Percentiles rank a stretch among this genome's conserved stretches.
Evolutionary conservation across 2,113 vertebrate genomes (phyloP).

Genomic region (Pangasianodon hypophthalmus): DNA sequence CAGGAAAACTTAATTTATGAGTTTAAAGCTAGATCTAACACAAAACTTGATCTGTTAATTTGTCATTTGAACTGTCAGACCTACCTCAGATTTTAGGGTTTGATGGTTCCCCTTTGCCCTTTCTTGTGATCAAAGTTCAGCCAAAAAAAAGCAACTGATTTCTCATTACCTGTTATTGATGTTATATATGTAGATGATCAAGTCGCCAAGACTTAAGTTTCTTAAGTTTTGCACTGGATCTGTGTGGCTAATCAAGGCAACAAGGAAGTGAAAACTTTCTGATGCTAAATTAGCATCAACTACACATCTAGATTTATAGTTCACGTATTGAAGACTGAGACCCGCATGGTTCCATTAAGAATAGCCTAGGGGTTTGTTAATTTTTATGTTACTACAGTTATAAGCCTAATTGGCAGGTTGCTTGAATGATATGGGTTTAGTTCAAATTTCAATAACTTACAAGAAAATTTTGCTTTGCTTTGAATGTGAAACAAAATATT

Average conservation of each 20-base stretch:
- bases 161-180: neutral
- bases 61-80: conserved; percentile 14
- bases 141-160: neutral
- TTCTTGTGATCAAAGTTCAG: neutral
- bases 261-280: neutral
- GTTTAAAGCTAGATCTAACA: neutral
- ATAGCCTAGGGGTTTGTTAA: neutral
- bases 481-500: neutral
- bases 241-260: neutral
- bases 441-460: neutral
- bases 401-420: neutral
- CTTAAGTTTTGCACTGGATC: neutral
- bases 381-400: neutral
- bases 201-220: neutral
- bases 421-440: neutral
- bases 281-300: neutral
- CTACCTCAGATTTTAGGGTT: neutral
- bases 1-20: neutral
- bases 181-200: neutral
- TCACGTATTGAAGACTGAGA: neutral
- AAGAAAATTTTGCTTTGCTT: neutral
- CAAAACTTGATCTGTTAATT: neutral
- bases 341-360: neutral
- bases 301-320: neutral
- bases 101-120: neutral